Conservation (phyloP, 2,113 vertebrate species). For the Pelobates fuscus region DNA sequence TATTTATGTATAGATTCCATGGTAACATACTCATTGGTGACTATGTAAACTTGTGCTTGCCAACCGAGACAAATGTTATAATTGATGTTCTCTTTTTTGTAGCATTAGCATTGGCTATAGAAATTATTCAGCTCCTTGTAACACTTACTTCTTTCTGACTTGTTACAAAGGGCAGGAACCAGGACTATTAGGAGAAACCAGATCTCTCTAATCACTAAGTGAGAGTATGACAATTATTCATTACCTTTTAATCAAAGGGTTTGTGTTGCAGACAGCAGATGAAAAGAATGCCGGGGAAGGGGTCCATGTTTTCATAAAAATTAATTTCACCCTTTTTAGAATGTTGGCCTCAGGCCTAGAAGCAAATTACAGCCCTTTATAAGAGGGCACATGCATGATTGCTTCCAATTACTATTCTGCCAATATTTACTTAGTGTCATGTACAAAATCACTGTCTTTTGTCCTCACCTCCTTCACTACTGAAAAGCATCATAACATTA, state of each 20-base stretch:
- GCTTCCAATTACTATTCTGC: slow-evolving; percentile 1
- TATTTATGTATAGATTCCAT: too few relatives aligned
- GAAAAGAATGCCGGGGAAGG: slow-evolving; percentile 2
- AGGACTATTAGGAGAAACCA: neutral
- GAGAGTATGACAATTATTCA: slow-evolving; percentile 1
- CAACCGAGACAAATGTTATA: too few relatives aligned
- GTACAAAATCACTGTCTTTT: slow-evolving; percentile 4
- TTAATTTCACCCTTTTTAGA: neutral
- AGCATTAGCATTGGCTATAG: too few relatives aligned
- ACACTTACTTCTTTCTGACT: neutral
- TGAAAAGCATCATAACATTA: neutral
- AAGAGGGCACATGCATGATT: slow-evolving; percentile 7
- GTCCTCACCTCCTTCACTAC: neutral
- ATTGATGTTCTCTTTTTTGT: too few relatives aligned
- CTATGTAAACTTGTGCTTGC: too few relatives aligned
- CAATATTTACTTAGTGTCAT: slow-evolving; percentile 1
- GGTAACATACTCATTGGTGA: too few relatives aligned
- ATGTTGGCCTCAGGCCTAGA: slow-evolving; percentile 2
- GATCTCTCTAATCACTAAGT: neutral
- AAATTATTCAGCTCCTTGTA: too few relatives aligned
- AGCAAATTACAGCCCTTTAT: slow-evolving; percentile 6
- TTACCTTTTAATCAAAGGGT: neutral
- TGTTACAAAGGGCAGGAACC: neutral
- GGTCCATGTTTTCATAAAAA: slow-evolving; percentile 9
- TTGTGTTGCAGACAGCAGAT: slow-evolving; percentile 9